phyloP scores from a whole-genome alignment of 2,113 vertebrate species.

The Ciconia maguari region DNA sequence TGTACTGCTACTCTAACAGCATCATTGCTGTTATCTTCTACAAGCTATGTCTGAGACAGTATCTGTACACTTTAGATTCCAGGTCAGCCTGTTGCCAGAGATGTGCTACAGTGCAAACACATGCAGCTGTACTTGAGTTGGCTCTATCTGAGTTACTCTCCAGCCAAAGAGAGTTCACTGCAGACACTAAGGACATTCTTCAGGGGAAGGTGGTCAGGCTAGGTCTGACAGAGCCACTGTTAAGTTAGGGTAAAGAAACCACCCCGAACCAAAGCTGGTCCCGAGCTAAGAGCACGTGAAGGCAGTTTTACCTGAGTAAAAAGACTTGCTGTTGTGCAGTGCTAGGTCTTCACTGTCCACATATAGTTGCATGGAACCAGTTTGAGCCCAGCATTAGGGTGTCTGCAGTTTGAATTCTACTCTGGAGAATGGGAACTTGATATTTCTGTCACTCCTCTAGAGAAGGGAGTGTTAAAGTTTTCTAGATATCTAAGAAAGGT shows the following conservation, averaged over 20 bases:
- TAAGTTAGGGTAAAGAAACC: background rate
- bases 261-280: background rate
- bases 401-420: background rate
- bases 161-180: background rate
- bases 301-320: background rate
- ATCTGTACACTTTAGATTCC: background rate
- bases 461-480: background rate
- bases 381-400: background rate
- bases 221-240: background rate
- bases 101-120: background rate
- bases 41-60: background rate
- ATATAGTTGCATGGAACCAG: background rate
- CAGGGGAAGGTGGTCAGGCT: background rate
- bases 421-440: background rate
- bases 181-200: background rate
- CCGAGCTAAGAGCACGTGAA: background rate
- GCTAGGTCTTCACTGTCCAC: background rate
- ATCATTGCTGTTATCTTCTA: background rate
- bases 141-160: background rate
- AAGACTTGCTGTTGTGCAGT: background rate
- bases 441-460: background rate
- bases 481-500: background rate
- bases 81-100: background rate
- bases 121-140: background rate
- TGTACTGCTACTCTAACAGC: background rate